Evolutionary conservation across 2,797 vertebrate genomes (phyloP), one percentile per base, ranked within the genome.

Genomic region (Schizopygopsis malacanthus): DNA sequence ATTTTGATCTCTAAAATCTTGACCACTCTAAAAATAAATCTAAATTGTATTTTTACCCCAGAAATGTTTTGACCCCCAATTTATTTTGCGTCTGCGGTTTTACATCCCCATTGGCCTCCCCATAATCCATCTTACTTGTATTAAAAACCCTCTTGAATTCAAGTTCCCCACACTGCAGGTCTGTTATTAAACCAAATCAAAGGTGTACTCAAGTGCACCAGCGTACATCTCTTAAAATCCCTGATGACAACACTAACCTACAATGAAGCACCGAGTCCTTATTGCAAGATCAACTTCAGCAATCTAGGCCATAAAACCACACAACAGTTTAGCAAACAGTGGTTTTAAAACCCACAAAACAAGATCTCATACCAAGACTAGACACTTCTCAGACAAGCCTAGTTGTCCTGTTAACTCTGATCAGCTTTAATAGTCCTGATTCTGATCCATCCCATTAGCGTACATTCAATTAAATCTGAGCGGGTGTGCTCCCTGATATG

Each of bases 381-480:
- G 89, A 90, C 88, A 56, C n/a, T 90, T 91, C 90, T 91, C 89
- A 93, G 90, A 93, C 91, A 83, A 41, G 63, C 67, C 73, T 81
- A 79, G 71, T 65, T 79, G 52, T 72, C 65, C 33, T 1, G 45
- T 86, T 65, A 82, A 83, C 78, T 91, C 91, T 86, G 88, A 91
- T 91, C 92, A 91, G 89, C 90, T 93, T 85, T 93, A 93, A 90
- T 89, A 88, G 87, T 90, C 89, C 89, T 56, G 82, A 85, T 83
- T 91, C 91, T 93, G 90, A 94, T 89, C 84, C 39, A 75, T 82
- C 87, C 82, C 89, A 90, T 90, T 88, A 92, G 91, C 90, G 90
- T 88, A 92, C 89, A 92, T 93, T 93, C 90, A 92, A 94, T 93
- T 92, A 94, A 94, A 94, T 89, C 77, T 90, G 89, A 86, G 89